phyloP scores from a whole-genome alignment of 2,888 invertebrate genomes.

The Bombylius discolor region DNA sequence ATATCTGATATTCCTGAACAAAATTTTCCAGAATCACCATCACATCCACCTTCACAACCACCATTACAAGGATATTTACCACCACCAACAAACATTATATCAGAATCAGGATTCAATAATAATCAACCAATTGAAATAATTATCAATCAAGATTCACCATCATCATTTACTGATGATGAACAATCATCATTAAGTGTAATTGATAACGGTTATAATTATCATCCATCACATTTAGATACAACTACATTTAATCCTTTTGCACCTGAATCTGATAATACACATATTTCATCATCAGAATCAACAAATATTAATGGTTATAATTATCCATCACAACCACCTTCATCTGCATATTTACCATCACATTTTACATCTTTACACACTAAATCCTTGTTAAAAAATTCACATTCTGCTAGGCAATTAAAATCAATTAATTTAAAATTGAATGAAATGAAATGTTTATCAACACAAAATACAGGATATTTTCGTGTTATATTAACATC shows the following conservation, averaged over 20 bases:
- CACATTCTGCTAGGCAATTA: not conserved
- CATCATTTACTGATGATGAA: no score
- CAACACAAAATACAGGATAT: slow-evolving; percentile 22
- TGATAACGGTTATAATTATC: slow-evolving; percentile 11
- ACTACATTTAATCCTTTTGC: not conserved
- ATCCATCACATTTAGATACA: slow-evolving; percentile 3
- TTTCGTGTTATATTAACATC: slow-evolving; percentile 35
- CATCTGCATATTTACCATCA: slow-evolving; percentile 4
- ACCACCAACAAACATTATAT: not conserved
- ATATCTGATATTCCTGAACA: slow-evolving; percentile 19
- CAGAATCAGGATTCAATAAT: not conserved
- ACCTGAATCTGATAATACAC: not conserved
- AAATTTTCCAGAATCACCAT: slow-evolving; percentile 5
- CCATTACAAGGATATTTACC: slow-evolving; percentile 6
- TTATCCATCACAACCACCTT: slow-evolving; percentile 7
- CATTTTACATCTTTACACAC: no score
- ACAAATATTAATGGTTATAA: slow-evolving; percentile 8
- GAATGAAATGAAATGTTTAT: slow-evolving; percentile 31
- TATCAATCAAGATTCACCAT: not conserved
- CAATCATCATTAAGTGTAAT: not conserved
- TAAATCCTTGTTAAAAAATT: no score
- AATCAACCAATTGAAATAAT: not conserved
- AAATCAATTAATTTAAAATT: slow-evolving; percentile 24
- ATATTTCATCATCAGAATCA: not conserved
- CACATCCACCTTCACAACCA: not conserved